Conservation (phyloP, 30 jellyfish, hydroid and myxozoan species). For the Phacellophora camtschatica region DNA sequence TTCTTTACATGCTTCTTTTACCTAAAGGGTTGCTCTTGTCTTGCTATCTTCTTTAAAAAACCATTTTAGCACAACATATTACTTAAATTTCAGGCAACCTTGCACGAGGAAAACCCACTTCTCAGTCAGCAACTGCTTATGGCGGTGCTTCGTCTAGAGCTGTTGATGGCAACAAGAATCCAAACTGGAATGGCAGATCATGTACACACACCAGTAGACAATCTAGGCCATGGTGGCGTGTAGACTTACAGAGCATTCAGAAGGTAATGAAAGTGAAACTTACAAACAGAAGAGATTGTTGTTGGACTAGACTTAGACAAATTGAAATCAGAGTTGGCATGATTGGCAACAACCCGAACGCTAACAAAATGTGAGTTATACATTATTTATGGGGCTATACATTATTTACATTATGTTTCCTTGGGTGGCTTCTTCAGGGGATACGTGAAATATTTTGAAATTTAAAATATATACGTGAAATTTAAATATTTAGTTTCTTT, state of each 20-base stretch:
- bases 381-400: too few species aligned
- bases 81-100: slow-evolving; percentile 2
- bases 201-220: slow-evolving; percentile 38
- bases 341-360: slow-evolving; percentile 4
- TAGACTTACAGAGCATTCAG: slow-evolving; percentile 11
- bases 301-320: slow-evolving; percentile 35
- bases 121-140: slow-evolving; percentile 39
- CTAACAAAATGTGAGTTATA: too few species aligned
- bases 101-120: slow-evolving; percentile 38
- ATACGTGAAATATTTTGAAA: too few species aligned
- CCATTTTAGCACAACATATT: too few species aligned
- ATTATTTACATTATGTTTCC: background rate
- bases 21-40: too few species aligned
- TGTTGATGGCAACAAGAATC: too few species aligned
- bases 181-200: slow-evolving; percentile 43
- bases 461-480: too few species aligned
- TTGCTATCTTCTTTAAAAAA: too few species aligned
- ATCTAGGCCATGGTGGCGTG: slow-evolving; percentile 57
- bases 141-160: slow-evolving; percentile 40
- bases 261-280: background rate
- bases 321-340: slow-evolving; percentile 39
- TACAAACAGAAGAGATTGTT: slow-evolving; percentile 52
- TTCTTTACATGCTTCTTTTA: too few species aligned
- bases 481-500: too few species aligned
- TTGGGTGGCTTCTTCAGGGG: background rate